phyloP scores from a whole-genome alignment of 2,797 vertebrate species.

The Onychomys leucogaster region DNA sequence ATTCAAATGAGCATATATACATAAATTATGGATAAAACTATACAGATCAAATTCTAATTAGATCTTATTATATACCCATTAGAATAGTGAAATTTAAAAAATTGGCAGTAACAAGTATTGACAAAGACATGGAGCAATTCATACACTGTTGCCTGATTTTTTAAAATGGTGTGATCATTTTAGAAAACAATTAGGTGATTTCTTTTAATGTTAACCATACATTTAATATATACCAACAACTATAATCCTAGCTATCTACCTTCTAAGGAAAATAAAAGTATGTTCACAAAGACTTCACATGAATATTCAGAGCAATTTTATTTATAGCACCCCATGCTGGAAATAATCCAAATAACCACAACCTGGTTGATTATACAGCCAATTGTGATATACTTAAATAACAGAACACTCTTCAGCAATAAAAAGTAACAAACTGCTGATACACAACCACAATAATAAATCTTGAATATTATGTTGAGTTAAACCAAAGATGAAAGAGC shows the following conservation, averaged over 20 bases:
- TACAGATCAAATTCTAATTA: slow-evolving; percentile 1
- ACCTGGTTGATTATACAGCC: neutral
- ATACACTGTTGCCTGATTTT: neutral
- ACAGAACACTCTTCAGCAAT: neutral
- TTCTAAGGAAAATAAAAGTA: slow-evolving; percentile 25
- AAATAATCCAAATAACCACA: neutral
- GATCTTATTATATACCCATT: neutral
- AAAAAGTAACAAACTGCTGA: neutral
- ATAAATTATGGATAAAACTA: slow-evolving; percentile 9
- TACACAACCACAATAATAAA: neutral
- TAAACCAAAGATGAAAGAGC: neutral
- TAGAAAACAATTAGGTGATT: neutral
- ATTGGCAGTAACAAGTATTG: neutral
- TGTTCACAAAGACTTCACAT: neutral
- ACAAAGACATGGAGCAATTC: neutral
- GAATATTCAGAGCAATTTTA: slow-evolving; percentile 24
- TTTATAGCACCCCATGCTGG: neutral
- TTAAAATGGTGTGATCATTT: neutral
- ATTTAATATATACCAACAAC: neutral
- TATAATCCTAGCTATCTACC: neutral
- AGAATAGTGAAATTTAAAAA: slow-evolving; percentile 12
- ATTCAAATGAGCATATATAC: neutral
- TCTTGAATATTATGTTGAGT: neutral
- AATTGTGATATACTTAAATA: neutral
- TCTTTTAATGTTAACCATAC: neutral